Evolutionary conservation across 2,888 invertebrate species (phyloP), one percentile per base, ranked within the genome.

Genomic region (Plagiodera versicolora): DNA sequence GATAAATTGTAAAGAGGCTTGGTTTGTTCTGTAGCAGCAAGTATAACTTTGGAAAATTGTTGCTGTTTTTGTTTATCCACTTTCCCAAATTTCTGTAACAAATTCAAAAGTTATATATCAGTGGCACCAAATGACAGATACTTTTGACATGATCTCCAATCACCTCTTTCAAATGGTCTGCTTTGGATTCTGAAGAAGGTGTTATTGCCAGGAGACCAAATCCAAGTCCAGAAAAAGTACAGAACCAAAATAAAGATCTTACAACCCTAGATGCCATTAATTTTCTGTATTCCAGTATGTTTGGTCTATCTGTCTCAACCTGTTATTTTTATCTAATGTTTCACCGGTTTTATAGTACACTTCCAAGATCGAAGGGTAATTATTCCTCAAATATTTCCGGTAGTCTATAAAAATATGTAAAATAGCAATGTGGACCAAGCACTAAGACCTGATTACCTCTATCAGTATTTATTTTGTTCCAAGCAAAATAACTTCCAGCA

Each of bases 341-440:
- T 91, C 91, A 57, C 90, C 90, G 24, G 89, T 71, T 69, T 80
- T 80, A 77, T 92, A 92, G 78, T 88, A 92, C 51, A 84, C 81
- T 68, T 91, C 86, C 64, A 92, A 80, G 30, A 87, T 74, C 72
- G 80, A 83, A 53, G 89, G 89, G 76, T 82, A 88, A 66, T 89
- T 87, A 58, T 87, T 82, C 78, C 83, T 81, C 79, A 89, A 84
- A 74, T 87, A 88, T 70, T 85, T 81, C 64, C 92, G 87, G 73
- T 87, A 89, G 80, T 88, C 92, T 92, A 81, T 30, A 83, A 83
- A 63, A 58, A 39, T n/a, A 39, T 39, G 1, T 14, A 32, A 2
- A 11, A 32, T 32, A 6, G 14, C n/a, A n/a, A n/a, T n/a, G n/a
- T n/a, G n/a, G n/a, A n/a, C n/a, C n/a, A n/a, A n/a, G n/a, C n/a